Evolutionary conservation across 2,888 invertebrate species (phyloP).

Genomic region (Stenurella melanura): DNA sequence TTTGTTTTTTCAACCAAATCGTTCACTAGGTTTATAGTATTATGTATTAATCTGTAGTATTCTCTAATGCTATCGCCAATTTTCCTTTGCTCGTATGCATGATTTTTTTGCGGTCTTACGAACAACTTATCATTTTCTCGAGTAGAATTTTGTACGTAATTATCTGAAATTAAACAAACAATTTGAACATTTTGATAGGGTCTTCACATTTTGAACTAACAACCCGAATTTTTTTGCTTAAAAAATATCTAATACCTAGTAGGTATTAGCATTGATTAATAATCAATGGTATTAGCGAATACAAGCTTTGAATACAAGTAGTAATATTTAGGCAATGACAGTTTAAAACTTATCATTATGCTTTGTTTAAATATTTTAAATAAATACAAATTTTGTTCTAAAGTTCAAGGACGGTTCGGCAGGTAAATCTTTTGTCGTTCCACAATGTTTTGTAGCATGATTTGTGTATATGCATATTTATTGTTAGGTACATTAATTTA

Average conservation of each 20-base stretch:
- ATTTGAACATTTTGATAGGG: neutral
- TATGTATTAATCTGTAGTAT: slow-evolving; percentile 23
- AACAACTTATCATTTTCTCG: neutral
- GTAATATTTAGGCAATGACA: too few relatives aligned
- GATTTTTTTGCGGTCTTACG: neutral
- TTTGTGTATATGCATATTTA: neutral
- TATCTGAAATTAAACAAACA: slow-evolving; percentile 26
- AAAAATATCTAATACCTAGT: too few relatives aligned
- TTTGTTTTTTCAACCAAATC: slow-evolving; percentile 23
- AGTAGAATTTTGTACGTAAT: neutral
- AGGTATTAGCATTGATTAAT: too few relatives aligned
- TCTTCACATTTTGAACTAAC: neutral
- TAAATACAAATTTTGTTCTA: too few relatives aligned
- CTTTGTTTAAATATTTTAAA: too few relatives aligned
- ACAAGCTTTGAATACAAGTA: too few relatives aligned
- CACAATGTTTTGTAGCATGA: neutral
- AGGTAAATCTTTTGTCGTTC: neutral
- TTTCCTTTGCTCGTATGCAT: slow-evolving; percentile 6
- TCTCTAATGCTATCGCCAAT: slow-evolving; percentile 22
- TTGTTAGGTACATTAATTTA: neutral
- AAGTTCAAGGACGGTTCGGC: neutral
- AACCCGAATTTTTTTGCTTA: too few relatives aligned
- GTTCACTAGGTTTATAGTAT: slow-evolving; percentile 11
- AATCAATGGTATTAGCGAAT: too few relatives aligned
- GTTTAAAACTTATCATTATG: too few relatives aligned